Conservation (phyloP, 35 echinoderm and acorn worm species). For the Diadema setosum region DNA sequence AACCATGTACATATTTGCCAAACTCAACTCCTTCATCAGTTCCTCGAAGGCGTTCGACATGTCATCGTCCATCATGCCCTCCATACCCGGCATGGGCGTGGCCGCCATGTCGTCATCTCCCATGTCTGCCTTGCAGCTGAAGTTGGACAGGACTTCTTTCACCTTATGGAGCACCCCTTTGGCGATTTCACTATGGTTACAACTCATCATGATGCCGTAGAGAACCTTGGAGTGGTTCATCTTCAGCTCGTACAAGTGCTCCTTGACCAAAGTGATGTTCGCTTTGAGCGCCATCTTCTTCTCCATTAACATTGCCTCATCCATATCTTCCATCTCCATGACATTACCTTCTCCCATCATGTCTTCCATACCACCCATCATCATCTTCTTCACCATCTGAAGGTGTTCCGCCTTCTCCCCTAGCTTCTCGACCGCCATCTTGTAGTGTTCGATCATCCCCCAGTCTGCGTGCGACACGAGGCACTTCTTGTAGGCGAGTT, state of each 20-base stretch:
- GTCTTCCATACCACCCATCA: neutral
- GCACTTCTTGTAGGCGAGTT: neutral
- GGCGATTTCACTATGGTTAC: neutral
- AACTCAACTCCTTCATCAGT: neutral
- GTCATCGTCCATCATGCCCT: neutral
- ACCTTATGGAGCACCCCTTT: neutral
- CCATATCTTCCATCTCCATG: neutral
- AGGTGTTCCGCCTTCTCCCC: neutral
- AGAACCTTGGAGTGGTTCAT: neutral
- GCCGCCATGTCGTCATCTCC: neutral
- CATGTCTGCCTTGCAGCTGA: neutral
- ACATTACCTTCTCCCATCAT: neutral
- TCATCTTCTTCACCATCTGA: neutral
- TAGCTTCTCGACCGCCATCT: neutral
- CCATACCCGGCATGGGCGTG: neutral
- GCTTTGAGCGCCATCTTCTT: neutral
- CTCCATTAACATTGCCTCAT: neutral
- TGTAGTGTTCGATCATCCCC: neutral
- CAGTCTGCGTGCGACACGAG: neutral
- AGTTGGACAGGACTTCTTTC: neutral
- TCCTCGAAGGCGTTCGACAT: no score
- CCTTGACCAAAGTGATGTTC: neutral
- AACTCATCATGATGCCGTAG: neutral
- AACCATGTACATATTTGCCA: neutral
- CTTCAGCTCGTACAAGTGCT: neutral